Evolutionary conservation across 2,797 vertebrate species (phyloP).

Genomic region (Oreochromis grahami): DNA sequence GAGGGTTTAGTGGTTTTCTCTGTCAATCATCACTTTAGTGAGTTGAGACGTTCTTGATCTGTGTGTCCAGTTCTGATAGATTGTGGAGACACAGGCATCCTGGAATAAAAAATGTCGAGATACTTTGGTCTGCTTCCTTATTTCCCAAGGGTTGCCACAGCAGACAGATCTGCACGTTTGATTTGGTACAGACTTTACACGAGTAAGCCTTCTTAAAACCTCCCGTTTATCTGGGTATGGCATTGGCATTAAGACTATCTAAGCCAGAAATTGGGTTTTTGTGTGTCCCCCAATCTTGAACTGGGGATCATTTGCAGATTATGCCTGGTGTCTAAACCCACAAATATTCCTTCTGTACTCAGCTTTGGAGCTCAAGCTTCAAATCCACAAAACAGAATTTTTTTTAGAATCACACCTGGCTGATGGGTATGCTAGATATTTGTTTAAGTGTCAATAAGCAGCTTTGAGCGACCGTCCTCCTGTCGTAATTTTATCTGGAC

Average conservation of each 20-base stretch:
- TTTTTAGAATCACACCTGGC: neutral
- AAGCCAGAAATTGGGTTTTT: neutral
- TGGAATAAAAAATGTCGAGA: accelerated
- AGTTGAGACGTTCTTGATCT: neutral
- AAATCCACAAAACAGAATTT: neutral
- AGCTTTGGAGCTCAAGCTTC: neutral
- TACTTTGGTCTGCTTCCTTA: neutral
- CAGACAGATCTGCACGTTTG: neutral
- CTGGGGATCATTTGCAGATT: neutral
- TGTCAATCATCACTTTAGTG: neutral
- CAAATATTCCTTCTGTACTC: neutral
- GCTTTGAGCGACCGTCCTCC: neutral
- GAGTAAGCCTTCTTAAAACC: neutral
- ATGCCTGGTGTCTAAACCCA: neutral
- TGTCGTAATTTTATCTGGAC: accelerated
- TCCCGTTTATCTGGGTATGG: accelerated
- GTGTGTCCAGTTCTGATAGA: neutral
- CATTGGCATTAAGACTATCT: neutral
- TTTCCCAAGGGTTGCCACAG: neutral
- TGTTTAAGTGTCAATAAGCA: neutral
- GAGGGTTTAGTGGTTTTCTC: neutral
- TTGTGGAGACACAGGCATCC: neutral
- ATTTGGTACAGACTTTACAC: neutral
- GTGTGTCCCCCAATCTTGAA: neutral
- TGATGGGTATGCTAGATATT: neutral